Evolutionary conservation across 2,113 vertebrate species (phyloP).

Genomic region (Neogobius melanostomus): DNA sequence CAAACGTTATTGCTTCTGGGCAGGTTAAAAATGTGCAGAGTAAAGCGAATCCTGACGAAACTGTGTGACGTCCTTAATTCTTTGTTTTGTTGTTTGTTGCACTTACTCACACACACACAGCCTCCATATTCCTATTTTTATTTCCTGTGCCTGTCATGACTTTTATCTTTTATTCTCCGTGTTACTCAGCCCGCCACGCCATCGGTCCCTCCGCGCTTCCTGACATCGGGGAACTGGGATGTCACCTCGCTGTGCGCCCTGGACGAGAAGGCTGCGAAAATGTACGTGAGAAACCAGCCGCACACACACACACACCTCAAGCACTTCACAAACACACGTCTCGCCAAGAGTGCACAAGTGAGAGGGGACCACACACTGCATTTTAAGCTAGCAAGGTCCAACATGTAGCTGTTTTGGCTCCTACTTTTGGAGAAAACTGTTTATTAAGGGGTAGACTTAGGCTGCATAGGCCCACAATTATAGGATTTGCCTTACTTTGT

Average conservation of each 20-base stretch:
- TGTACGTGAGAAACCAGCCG: conserved; percentile 68
- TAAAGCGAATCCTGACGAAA: no score
- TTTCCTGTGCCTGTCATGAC: conserved; percentile 12
- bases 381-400: conserved; percentile 6
- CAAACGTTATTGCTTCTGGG: no score
- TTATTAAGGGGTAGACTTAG: not conserved
- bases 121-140: conserved; percentile 43
- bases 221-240: conserved; percentile 85
- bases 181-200: conserved; percentile 65
- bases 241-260: conserved; percentile 77
- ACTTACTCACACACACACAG: conserved; percentile 13
- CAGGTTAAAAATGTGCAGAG: no score
- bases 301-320: conserved; percentile 5
- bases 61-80: no score
- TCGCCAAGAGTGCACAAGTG: conserved; percentile 13
- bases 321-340: not conserved
- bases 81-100: not conserved
- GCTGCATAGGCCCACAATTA: not conserved
- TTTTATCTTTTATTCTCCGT: conserved; percentile 28
- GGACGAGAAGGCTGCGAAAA: conserved; percentile 75
- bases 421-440: not conserved
- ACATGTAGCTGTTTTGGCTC: no score
- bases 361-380: not conserved
- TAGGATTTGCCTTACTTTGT: no score
- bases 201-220: conserved; percentile 74